Evolutionary conservation across 92 coral and sea anemone species (phyloP).

Genomic region (Porites rus): DNA sequence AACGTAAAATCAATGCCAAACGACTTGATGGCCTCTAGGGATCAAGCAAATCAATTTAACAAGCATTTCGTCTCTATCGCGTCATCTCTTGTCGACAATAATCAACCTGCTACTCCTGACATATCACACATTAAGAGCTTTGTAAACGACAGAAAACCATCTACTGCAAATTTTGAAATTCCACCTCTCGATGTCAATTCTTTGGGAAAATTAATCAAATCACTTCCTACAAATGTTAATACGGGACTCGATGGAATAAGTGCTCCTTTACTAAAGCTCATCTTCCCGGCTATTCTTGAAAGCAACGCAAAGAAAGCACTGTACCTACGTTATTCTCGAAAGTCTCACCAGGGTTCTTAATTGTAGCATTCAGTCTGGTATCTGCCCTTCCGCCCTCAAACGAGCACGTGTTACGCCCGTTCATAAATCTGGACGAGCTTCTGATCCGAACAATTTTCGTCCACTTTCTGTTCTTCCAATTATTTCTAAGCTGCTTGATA

Average conservation of each 20-base stretch:
- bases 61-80: conserved; percentile 22
- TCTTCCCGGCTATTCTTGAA: not conserved
- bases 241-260: conserved; percentile 10
- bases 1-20: not conserved
- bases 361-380: too few species aligned
- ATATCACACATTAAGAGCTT: too few species aligned
- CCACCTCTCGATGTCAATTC: too few species aligned
- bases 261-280: conserved; percentile 21
- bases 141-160: too few species aligned
- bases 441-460: not conserved
- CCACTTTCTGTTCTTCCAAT: too few species aligned
- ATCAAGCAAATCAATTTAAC: conserved; percentile 20
- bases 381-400: too few species aligned
- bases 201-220: not conserved
- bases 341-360: conserved; percentile 19
- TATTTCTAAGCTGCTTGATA: too few species aligned
- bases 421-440: conserved; percentile 23
- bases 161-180: too few species aligned
- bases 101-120: not conserved
- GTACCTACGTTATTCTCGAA: too few species aligned
- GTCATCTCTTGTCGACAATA: not conserved
- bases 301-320: too few species aligned
- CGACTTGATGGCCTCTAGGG: not conserved
- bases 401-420: too few species aligned
- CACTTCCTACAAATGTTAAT: conserved; percentile 34